Evolutionary conservation across 2,888 invertebrate genomes (phyloP).

Genomic region (Acleris laterana): DNA sequence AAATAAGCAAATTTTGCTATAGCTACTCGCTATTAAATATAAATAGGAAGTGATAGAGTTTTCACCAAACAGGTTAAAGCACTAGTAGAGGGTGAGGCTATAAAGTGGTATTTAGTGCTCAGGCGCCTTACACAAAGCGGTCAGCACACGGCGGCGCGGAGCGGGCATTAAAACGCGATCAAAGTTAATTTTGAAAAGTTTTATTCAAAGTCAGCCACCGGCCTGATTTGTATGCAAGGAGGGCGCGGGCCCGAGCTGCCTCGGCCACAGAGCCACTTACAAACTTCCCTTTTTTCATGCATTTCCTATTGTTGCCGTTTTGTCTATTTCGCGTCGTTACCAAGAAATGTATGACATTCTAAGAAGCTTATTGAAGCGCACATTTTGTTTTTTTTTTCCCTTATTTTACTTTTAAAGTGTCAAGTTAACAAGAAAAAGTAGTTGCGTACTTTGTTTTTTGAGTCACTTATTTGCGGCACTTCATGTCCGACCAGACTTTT

Average conservation of each 20-base stretch:
- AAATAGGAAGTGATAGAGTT: background rate
- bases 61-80: slow-evolving; percentile 54
- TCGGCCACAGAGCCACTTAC: slow-evolving; percentile 53
- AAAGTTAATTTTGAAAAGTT: slow-evolving; percentile 67
- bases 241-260: slow-evolving; percentile 49
- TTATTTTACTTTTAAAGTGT: no score
- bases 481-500: no score
- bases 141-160: slow-evolving; percentile 15
- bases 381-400: slow-evolving; percentile 25
- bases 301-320: slow-evolving; percentile 50
- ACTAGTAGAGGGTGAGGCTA: slow-evolving; percentile 55
- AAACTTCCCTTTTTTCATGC: slow-evolving; percentile 56
- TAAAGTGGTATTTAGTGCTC: slow-evolving; percentile 62
- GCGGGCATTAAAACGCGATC: slow-evolving; percentile 63
- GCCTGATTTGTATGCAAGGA: slow-evolving; percentile 60
- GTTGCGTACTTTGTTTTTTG: no score
- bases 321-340: slow-evolving; percentile 46
- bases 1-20: no score
- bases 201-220: slow-evolving; percentile 51
- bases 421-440: no score
- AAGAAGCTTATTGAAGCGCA: slow-evolving; percentile 45
- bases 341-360: slow-evolving; percentile 49
- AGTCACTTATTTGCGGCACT: no score
- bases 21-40: background rate
- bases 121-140: slow-evolving; percentile 10